phyloP scores from a whole-genome alignment of 1,140 invertebrate species.

The Camponotus floridanus region DNA sequence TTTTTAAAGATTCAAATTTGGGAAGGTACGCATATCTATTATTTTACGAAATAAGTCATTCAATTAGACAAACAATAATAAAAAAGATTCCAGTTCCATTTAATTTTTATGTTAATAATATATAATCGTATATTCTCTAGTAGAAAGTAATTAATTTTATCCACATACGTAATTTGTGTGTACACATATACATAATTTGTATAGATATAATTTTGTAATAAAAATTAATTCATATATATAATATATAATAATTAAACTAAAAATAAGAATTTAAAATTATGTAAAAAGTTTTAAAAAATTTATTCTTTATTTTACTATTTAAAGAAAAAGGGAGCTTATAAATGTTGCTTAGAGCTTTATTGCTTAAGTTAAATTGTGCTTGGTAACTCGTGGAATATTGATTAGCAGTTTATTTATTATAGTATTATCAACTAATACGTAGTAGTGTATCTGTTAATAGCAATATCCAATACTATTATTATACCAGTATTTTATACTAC shows the following conservation, averaged over 20 bases:
- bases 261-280: constrained; percentile 6
- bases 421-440: constrained; percentile 23
- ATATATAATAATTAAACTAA: constrained; percentile 1
- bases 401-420: constrained; percentile 45
- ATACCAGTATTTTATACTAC: not conserved
- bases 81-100: not conserved
- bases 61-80: not conserved
- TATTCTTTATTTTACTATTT: constrained; percentile 21
- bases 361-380: constrained; percentile 27
- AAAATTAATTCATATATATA: not conserved
- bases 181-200: no score
- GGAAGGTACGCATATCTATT: not conserved
- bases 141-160: not conserved
- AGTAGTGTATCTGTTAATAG: constrained; percentile 35
- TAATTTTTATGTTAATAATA: constrained; percentile 1
- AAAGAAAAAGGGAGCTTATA: constrained; percentile 29
- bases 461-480: constrained; percentile 30
- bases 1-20: not conserved
- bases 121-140: not conserved
- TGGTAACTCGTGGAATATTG: constrained; percentile 9
- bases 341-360: constrained; percentile 26
- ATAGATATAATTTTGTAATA: not conserved
- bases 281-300: constrained; percentile 6
- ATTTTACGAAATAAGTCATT: not conserved
- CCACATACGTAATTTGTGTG: not conserved